phyloP scores from a whole-genome alignment of 2,797 vertebrate species.

The Anas georgica region DNA sequence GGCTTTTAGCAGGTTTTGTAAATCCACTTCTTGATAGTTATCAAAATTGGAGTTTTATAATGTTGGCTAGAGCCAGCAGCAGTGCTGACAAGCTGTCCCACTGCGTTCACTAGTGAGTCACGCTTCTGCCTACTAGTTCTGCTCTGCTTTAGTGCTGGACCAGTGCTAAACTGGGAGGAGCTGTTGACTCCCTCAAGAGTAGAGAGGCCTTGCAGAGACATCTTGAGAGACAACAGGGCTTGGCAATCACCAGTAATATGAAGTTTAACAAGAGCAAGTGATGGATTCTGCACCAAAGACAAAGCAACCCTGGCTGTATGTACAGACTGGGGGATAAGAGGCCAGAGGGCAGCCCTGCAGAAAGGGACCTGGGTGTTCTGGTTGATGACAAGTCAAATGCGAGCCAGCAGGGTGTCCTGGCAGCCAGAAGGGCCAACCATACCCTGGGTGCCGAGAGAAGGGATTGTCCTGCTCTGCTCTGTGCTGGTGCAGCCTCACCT shows the following conservation, averaged over 20 bases:
- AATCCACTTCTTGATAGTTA: neutral
- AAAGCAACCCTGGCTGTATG: too few relatives aligned
- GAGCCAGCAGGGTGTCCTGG: neutral
- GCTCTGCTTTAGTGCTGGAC: neutral
- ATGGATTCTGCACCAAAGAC: neutral
- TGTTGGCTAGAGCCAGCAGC: neutral
- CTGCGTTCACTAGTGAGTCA: neutral
- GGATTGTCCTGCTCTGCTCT: neutral
- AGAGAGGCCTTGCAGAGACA: neutral
- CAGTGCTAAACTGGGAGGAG: neutral
- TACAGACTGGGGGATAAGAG: neutral
- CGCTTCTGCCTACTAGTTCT: rapidly evolving
- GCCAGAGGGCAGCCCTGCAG: neutral
- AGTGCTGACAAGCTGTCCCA: neutral
- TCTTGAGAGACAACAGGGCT: neutral
- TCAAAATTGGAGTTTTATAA: neutral
- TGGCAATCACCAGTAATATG: neutral
- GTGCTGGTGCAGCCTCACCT: too few relatives aligned
- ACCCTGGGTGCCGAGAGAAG: neutral
- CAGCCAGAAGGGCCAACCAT: neutral
- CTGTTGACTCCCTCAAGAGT: neutral
- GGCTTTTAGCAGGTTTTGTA: neutral
- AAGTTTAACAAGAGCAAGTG: neutral
- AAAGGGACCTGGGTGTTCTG: neutral
- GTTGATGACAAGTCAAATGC: neutral